These are phyloP conservation scores for Diuraphis noxia DNA, from an alignment of 1,140 invertebrate genomes.

Conservation along the genomic window DNA sequence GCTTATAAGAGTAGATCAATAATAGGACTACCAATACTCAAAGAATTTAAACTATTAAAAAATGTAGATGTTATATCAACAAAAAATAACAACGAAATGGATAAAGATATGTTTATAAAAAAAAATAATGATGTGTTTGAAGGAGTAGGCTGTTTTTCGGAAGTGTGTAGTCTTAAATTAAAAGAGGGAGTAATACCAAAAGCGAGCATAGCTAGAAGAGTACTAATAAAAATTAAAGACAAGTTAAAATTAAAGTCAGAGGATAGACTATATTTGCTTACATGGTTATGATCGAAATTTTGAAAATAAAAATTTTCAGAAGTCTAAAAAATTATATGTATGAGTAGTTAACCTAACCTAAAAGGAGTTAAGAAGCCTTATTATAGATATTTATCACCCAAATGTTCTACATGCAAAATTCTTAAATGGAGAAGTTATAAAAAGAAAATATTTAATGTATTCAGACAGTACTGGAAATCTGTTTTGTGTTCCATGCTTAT, in stretches of 20 bases:
- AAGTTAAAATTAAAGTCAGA: too few species aligned
- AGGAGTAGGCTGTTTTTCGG: constrained; percentile 36
- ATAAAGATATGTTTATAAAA: neutral
- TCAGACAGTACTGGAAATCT: constrained; percentile 29
- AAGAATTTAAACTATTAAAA: neutral
- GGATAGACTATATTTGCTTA: neutral
- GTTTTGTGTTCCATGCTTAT: neutral
- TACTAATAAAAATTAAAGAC: constrained; percentile 3
- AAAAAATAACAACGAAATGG: neutral
- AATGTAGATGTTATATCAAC: neutral
- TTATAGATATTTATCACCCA: constrained; percentile 14
- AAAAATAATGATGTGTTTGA: constrained; percentile 23
- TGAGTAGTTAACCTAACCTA: neutral
- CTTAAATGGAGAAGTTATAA: constrained; percentile 2
- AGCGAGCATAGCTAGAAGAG: constrained; percentile 15
- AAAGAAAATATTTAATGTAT: constrained; percentile 24
- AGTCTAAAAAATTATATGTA: neutral
- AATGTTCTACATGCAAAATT: constrained; percentile 56
- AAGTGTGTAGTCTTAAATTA: neutral
- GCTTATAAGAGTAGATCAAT: neutral
- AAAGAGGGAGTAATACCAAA: neutral
- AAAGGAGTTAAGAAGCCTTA: neutral
- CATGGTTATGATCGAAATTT: neutral
- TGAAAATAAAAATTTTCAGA: neutral
- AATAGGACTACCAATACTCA: neutral